Conservation (phyloP, 2,888 invertebrate species). For the Eupithecia subfuscata region DNA sequence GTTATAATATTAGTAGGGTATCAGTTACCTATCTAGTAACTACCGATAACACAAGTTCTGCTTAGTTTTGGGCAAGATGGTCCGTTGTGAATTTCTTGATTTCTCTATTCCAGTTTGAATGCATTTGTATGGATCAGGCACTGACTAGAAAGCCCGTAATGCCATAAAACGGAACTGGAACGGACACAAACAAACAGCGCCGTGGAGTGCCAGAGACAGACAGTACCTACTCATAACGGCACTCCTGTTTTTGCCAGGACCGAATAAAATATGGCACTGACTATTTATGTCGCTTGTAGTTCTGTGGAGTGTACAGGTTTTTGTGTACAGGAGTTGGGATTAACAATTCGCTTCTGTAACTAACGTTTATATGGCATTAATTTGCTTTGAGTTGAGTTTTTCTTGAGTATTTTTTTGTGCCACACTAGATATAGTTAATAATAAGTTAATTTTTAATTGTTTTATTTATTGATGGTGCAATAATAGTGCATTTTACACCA, state of each 20-base stretch:
- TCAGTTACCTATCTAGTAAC: too few relatives aligned
- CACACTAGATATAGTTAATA: too few relatives aligned
- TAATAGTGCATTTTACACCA: too few relatives aligned
- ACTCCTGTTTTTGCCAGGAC: conserved; percentile 39
- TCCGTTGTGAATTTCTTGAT: too few relatives aligned
- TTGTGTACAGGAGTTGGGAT: conserved; percentile 4
- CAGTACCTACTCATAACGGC: conserved; percentile 39
- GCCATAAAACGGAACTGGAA: conserved; percentile 35
- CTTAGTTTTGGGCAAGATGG: too few relatives aligned
- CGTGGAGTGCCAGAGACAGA: conserved; percentile 31
- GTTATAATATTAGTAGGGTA: too few relatives aligned
- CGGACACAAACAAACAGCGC: conserved; percentile 39
- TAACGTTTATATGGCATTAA: background rate
- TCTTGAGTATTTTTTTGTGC: too few relatives aligned
- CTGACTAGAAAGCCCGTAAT: background rate
- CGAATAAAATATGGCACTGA: conserved; percentile 47
- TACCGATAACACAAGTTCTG: too few relatives aligned
- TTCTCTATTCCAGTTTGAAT: background rate
- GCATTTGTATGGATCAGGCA: background rate
- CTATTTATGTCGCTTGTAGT: conserved; percentile 42
- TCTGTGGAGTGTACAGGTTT: conserved; percentile 27
- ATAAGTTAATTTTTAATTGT: too few relatives aligned
- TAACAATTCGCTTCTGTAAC: background rate
- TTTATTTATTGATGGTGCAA: too few relatives aligned
- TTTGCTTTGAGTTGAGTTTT: background rate